These are phyloP conservation scores for Echinops telfairi DNA, from an alignment of 2,113 vertebrate genomes.

Conservation along the genomic window DNA sequence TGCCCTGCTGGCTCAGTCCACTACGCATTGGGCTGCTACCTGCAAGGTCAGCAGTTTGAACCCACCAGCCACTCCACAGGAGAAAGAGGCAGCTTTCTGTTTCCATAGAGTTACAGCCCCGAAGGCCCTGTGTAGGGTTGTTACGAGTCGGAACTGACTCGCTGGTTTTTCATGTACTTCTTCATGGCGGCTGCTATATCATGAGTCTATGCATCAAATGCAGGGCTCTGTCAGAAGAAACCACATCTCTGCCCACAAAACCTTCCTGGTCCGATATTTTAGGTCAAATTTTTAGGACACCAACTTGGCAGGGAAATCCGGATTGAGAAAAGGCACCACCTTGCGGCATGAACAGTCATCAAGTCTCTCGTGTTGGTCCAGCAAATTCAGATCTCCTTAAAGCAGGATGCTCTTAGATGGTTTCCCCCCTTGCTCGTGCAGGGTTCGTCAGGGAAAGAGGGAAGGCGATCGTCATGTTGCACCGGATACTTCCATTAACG, in stretches of 20 bases:
- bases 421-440: not conserved
- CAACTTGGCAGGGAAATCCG: constrained; percentile 6
- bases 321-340: not conserved
- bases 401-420: not conserved
- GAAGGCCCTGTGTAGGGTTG: no score
- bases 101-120: no score
- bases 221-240: constrained; percentile 7
- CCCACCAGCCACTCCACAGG: no score
- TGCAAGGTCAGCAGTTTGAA: no score
- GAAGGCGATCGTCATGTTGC: not conserved
- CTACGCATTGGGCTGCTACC: no score
- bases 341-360: not conserved
- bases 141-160: no score
- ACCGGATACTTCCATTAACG: not conserved
- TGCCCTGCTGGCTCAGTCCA: no score
- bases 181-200: not conserved
- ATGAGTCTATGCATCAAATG: not conserved
- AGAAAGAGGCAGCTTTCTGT: no score
- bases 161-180: not conserved
- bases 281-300: not conserved
- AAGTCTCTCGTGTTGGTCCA: not conserved
- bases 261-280: not conserved
- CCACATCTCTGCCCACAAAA: not conserved
- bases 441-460: not conserved
- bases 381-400: constrained; percentile 31